Evolutionary conservation across 1,140 invertebrate genomes (phyloP).

Genomic region (Battus philenor): DNA sequence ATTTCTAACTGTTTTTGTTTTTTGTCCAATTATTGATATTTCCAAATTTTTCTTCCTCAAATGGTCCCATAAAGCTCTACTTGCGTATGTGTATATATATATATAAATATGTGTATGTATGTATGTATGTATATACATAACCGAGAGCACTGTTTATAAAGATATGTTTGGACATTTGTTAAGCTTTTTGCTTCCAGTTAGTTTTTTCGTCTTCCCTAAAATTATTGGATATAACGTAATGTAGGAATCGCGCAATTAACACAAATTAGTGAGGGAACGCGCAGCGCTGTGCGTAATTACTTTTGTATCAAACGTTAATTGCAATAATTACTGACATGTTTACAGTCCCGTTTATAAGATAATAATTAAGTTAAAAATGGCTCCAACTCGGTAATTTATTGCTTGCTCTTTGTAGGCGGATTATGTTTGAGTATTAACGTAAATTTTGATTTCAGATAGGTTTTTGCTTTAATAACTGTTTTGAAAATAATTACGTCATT

Average conservation of each 20-base stretch:
- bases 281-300: background rate
- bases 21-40: too few species aligned
- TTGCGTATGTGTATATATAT: too few species aligned
- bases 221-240: constrained; percentile 5
- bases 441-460: background rate
- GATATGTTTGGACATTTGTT: too few species aligned
- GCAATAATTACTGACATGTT: constrained; percentile 11
- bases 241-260: background rate
- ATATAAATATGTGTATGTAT: too few species aligned
- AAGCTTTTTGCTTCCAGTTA: too few species aligned
- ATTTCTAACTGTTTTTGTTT: too few species aligned
- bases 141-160: too few species aligned
- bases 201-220: background rate
- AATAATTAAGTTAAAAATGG: constrained; percentile 4
- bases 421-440: background rate
- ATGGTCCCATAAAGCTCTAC: too few species aligned
- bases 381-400: constrained; percentile 1
- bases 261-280: constrained; percentile 3
- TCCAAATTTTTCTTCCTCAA: too few species aligned
- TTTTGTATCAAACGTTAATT: constrained; percentile 12
- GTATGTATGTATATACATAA: too few species aligned
- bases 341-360: constrained; percentile 7
- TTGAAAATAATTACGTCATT: background rate
- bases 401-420: background rate
- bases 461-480: background rate